Conservation (phyloP, 2,888 invertebrate species). For the Gisinianus flammeolus region DNA sequence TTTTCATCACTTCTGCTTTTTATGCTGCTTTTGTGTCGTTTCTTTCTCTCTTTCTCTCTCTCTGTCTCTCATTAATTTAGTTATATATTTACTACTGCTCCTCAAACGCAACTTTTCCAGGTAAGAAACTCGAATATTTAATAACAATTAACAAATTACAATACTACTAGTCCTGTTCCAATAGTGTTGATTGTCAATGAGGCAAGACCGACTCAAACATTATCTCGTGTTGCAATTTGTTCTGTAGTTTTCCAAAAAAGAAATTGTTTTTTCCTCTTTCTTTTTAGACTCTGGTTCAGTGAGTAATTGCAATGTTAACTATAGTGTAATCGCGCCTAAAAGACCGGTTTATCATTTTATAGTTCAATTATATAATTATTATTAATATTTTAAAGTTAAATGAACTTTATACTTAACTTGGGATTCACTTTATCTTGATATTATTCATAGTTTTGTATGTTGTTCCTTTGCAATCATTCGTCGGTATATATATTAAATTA, state of each 20-base stretch:
- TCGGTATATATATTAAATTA: no score
- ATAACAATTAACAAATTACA: no score
- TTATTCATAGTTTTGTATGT: no score
- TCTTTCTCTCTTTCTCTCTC: conserved; percentile 27
- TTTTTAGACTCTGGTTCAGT: not conserved
- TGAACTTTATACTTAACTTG: not conserved
- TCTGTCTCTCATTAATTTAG: conserved; percentile 1
- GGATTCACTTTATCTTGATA: no score
- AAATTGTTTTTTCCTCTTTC: not conserved
- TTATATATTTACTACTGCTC: not conserved
- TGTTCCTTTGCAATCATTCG: no score
- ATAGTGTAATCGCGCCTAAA: conserved; percentile 43
- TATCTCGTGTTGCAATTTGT: not conserved
- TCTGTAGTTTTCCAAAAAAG: conserved; percentile 20
- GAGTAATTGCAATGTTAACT: conserved; percentile 12
- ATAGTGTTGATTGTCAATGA: no score
- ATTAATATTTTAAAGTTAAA: not conserved
- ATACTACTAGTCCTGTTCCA: no score
- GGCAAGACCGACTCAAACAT: no score
- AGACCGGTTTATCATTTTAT: conserved; percentile 36
- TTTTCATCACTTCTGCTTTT: no score
- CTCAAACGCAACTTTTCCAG: conserved; percentile 27
- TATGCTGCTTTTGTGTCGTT: conserved; percentile 5
- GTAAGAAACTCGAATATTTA: no score
- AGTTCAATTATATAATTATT: not conserved